phyloP scores from a whole-genome alignment of 2,113 vertebrate species.

The Pithys albifrons region DNA sequence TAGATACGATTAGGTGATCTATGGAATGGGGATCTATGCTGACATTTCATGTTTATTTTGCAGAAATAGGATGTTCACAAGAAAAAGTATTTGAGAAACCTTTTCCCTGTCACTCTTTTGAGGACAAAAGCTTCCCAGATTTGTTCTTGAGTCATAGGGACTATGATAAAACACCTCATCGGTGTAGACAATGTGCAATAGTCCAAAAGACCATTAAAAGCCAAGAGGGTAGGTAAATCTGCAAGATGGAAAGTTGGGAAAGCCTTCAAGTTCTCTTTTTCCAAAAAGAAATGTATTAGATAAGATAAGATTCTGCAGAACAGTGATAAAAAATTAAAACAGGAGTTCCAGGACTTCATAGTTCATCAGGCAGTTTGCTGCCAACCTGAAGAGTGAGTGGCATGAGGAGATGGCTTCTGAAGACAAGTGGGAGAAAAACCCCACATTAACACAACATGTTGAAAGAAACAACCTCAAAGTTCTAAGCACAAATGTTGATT shows the following conservation, averaged over 20 bases:
- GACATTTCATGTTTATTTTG: background rate
- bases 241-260: background rate
- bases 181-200: background rate
- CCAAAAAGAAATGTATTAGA: background rate
- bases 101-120: background rate
- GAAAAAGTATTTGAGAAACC: background rate
- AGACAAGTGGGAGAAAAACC: background rate
- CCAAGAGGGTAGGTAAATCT: background rate
- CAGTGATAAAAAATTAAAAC: background rate
- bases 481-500: background rate
- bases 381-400: background rate
- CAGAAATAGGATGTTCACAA: background rate
- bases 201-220: background rate
- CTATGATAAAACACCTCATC: background rate
- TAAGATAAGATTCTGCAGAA: background rate
- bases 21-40: background rate
- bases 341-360: constrained; percentile 5
- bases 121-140: background rate
- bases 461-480: background rate
- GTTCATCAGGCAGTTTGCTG: background rate
- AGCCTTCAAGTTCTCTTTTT: background rate
- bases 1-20: background rate
- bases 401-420: constrained; percentile 18
- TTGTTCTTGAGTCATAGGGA: background rate
- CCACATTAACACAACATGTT: background rate